phyloP scores from a whole-genome alignment of 2,113 vertebrate species.

The Falco punctatus region DNA sequence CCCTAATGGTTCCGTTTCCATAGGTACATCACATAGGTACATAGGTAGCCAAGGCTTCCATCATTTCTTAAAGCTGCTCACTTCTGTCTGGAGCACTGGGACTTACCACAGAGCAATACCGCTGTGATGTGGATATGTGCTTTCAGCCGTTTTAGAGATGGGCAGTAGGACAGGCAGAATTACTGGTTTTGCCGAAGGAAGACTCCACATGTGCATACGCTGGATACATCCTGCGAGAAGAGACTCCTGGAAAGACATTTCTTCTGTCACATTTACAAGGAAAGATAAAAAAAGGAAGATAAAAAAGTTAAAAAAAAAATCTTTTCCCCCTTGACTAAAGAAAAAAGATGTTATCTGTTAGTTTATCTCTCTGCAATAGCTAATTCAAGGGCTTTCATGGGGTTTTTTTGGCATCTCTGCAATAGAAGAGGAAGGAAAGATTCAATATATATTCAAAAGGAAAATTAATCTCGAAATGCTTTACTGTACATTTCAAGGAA shows the following conservation, averaged over 20 bases:
- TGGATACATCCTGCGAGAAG: background rate
- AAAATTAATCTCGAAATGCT: background rate
- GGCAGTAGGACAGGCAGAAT: background rate
- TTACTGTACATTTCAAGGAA: background rate
- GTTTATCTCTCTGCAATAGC: background rate
- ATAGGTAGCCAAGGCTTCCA: background rate
- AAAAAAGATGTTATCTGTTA: background rate
- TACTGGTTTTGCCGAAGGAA: background rate
- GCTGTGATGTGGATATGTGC: background rate
- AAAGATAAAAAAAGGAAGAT: background rate
- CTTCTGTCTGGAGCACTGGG: background rate
- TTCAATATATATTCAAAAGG: background rate
- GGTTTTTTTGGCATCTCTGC: background rate
- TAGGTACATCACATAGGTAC: background rate
- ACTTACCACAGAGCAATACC: background rate
- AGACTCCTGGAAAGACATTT: background rate
- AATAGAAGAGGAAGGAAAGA: background rate
- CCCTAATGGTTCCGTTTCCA: background rate
- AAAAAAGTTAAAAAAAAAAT: background rate
- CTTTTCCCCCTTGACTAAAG: background rate
- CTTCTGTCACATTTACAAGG: background rate
- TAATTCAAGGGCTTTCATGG: background rate
- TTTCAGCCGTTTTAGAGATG: background rate
- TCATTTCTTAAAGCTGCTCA: background rate
- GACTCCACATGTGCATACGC: accelerated